Conservation (phyloP, 2,797 vertebrate species). For the Melanotaenia pygmaea region DNA sequence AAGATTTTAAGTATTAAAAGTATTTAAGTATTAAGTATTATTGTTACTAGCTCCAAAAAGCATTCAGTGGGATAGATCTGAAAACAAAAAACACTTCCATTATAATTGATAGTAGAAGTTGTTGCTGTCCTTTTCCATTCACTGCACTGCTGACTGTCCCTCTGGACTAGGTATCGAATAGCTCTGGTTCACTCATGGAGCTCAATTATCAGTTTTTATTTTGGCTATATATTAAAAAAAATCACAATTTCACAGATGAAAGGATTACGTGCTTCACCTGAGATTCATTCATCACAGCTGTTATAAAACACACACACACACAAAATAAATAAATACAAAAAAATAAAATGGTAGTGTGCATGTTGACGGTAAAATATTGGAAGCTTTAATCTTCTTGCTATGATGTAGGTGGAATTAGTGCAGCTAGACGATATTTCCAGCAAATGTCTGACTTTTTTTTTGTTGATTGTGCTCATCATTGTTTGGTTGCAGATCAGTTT, state of each 20-base stretch:
- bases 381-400: neutral
- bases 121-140: conserved; percentile 16
- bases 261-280: neutral
- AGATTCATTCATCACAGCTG: neutral
- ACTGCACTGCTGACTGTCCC: conserved; percentile 4
- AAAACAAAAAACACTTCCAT: conserved; percentile 6
- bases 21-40: neutral
- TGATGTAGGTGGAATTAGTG: no score
- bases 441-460: no score
- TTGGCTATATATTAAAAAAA: conserved; percentile 6
- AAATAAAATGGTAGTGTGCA: neutral
- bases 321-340: neutral
- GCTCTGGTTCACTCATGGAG: conserved; percentile 7
- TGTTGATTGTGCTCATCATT: no score
- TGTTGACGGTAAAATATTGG: neutral
- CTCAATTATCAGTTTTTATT: conserved; percentile 25
- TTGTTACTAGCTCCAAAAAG: conserved; percentile 22
- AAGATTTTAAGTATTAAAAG: conserved; percentile 4
- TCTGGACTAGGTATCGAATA: conserved; percentile 13
- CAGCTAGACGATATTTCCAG: no score
- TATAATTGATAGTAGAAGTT: conserved; percentile 10
- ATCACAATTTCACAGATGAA: conserved; percentile 4
- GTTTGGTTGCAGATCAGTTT: no score
- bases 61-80: conserved; percentile 10
- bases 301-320: no score